Conservation (phyloP, 2,113 vertebrate genomes). For the Notothenia rossii region DNA sequence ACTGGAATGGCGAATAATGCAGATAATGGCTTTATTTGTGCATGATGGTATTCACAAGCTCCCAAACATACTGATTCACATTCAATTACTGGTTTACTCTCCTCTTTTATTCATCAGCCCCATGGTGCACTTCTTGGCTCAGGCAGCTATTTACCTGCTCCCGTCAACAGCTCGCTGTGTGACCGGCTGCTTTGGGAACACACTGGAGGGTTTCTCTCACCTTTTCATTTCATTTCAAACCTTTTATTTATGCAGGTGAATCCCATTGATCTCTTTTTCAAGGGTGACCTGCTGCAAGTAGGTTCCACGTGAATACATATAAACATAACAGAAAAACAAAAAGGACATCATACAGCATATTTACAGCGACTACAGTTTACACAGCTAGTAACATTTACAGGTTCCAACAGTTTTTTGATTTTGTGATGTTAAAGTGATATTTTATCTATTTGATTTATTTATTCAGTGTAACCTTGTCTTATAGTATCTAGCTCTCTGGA, state of each 20-base stretch:
- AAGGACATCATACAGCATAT: too few relatives aligned
- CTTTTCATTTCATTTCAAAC: neutral
- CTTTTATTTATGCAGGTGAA: too few relatives aligned
- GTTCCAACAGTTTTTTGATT: neutral
- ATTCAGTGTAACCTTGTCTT: neutral
- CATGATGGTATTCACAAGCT: conserved; percentile 48
- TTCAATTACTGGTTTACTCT: conserved; percentile 57
- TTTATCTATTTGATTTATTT: neutral
- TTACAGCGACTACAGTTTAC: too few relatives aligned
- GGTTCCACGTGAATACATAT: too few relatives aligned
- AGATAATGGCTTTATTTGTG: conserved; percentile 76
- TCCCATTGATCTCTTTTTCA: too few relatives aligned
- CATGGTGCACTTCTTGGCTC: conserved; percentile 35
- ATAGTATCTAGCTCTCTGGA: neutral
- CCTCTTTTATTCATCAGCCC: conserved; percentile 64
- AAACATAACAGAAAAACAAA: too few relatives aligned
- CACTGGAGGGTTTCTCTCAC: neutral
- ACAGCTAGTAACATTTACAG: too few relatives aligned
- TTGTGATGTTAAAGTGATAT: neutral
- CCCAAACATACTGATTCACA: conserved; percentile 55
- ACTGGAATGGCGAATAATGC: conserved; percentile 62
- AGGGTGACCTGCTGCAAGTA: too few relatives aligned
- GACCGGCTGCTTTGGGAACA: conserved; percentile 13
- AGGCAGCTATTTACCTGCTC: conserved; percentile 42
- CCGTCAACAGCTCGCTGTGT: conserved; percentile 34